Evolutionary conservation across 1,140 invertebrate species (phyloP), one percentile per base, ranked within the genome.

Genomic region (Heterodera carotae): DNA sequence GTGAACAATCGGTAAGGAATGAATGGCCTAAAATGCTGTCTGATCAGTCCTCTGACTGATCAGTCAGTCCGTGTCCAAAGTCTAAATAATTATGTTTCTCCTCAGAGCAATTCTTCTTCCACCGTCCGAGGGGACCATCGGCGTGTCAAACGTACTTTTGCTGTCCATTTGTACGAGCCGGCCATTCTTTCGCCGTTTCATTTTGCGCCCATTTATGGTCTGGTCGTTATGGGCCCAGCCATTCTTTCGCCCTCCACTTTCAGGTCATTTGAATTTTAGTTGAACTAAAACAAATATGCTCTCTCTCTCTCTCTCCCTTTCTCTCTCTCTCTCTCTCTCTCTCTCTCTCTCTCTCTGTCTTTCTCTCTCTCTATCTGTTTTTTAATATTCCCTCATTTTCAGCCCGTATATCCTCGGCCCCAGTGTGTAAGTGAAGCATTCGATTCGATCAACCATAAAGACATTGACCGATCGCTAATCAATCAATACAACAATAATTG

Each of bases 171-270:
- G 33, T 27, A 33, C 43, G 22, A 29, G 7, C 25, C 77, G 31
- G 75, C 43, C 10, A 31, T 80, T 59, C 60, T 80, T n/a, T 64
- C 69, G 15, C 77, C 77, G 6, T 79, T 74, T 15, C 76, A 56
- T 15, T 80, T 79, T 29, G 66, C 67, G 2, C 34, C 34, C 1
- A 36, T 62, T 36, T 43, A 31, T 48, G 69, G 69, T 7, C 29
- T 75, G 2, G 27, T 62, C 18, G 34, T 79, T n/a, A 29, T 73
- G n/a, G 76, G 76, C 5, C 76, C 76, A 15, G 31, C 75, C 12
- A 76, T 77, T 31, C 73, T 80, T 2, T 79, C 77, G 3, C 77
- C 77, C 6, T 80, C 25, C 79, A 27, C 71, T 64, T 71, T 75
- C 72, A 48, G 25, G 72, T 75, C 39, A 68, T 71, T 75, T 62